A percentile compares a stretch with the other conserved stretches of the same genome.
Evolutionary conservation across 2,113 vertebrate species (phyloP).

Genomic region (Ceyx melanurus): DNA sequence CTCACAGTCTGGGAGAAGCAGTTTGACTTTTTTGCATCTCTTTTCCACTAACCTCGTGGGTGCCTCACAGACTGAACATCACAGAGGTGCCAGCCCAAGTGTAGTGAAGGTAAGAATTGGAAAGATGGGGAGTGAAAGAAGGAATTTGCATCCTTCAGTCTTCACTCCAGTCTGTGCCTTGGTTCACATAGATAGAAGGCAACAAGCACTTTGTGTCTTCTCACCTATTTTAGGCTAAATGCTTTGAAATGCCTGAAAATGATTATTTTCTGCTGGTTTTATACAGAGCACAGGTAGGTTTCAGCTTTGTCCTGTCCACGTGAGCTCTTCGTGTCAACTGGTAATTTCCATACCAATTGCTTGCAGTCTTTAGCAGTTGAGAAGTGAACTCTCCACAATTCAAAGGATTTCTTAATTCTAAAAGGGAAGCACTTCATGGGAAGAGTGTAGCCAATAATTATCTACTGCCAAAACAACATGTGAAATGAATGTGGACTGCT

Average conservation of each 20-base stretch:
- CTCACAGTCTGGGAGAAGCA: not conserved
- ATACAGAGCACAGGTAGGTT: not conserved
- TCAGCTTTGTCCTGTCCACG: not conserved
- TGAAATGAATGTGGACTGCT: constrained; percentile 7
- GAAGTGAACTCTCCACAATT: constrained; percentile 22
- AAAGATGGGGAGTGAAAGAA: not conserved
- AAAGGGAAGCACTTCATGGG: not conserved
- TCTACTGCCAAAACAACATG: not conserved
- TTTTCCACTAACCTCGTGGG: not conserved
- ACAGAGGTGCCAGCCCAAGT: not conserved
- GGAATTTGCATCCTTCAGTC: not conserved
- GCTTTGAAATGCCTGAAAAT: not conserved
- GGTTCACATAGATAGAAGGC: not conserved
- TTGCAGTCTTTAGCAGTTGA: not conserved
- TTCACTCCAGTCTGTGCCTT: not conserved
- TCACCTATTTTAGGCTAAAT: not conserved
- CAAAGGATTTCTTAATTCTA: constrained; percentile 23
- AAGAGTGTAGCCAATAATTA: constrained; percentile 26
- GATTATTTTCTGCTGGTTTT: not conserved
- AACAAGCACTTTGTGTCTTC: not conserved
- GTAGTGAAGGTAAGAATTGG: not conserved
- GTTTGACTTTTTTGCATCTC: not conserved
- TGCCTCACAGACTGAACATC: not conserved
- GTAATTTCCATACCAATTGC: constrained; percentile 33
- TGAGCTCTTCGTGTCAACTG: not conserved